Percentiles rank a stretch among this genome's conserved stretches.
These are phyloP conservation scores for Myopa tessellatipennis DNA, from an alignment of 2,888 invertebrate genomes.

Conservation along the genomic window DNA sequence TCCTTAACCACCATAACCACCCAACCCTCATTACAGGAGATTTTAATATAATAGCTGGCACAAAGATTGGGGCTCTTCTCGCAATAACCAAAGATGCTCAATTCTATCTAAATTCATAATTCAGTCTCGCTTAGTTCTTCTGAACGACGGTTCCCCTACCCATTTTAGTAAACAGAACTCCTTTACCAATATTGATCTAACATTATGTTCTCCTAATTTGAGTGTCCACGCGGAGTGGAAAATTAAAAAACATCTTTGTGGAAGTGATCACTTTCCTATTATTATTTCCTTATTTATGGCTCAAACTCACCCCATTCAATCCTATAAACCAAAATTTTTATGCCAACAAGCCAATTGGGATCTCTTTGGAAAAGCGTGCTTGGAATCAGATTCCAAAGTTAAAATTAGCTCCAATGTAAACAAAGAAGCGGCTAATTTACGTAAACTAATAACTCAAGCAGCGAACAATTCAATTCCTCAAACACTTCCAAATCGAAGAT, in stretches of 20 bases:
- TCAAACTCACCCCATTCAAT: too few species aligned
- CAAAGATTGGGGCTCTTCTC: constrained; percentile 26
- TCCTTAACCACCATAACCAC: too few species aligned
- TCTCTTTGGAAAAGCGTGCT: not conserved
- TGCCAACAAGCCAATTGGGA: constrained; percentile 9
- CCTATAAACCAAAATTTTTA: constrained; percentile 26
- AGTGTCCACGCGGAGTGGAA: constrained; percentile 18
- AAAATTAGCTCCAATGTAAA: constrained; percentile 29
- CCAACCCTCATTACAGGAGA: constrained; percentile 33
- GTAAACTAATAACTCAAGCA: constrained; percentile 28
- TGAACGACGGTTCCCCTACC: constrained; percentile 39
- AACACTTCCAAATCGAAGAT: not conserved
- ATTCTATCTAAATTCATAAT: constrained; percentile 27
- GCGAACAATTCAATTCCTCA: constrained; percentile 36
- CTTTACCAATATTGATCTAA: constrained; percentile 43
- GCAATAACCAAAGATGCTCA: constrained; percentile 17
- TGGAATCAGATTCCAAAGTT: not conserved
- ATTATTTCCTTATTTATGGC: constrained; percentile 16
- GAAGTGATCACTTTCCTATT: constrained; percentile 39
- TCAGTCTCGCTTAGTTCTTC: constrained; percentile 23
- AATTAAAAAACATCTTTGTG: constrained; percentile 8
- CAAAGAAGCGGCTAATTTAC: constrained; percentile 32
- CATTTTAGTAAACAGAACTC: constrained; percentile 44
- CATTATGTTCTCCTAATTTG: constrained; percentile 38
- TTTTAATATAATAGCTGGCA: constrained; percentile 39